Evolutionary conservation across 2,888 invertebrate species (phyloP).

Genomic region (Nephrotoma guestfalica): DNA sequence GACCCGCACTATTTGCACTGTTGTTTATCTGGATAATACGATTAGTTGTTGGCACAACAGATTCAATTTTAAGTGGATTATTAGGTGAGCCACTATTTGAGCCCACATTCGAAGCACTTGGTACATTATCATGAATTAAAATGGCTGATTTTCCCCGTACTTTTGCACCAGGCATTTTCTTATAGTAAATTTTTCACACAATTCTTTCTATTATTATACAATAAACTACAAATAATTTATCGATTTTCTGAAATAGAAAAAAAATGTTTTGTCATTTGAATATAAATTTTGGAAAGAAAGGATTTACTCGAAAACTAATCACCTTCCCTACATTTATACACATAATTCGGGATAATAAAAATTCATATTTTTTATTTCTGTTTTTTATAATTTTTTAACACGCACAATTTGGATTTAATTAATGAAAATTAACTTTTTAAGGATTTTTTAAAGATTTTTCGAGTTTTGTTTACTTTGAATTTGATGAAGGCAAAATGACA

Average conservation of each 20-base stretch:
- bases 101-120: background rate
- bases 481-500: background rate
- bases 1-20: background rate
- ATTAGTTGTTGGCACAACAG: slow-evolving; percentile 31
- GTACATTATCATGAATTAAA: background rate
- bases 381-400: background rate
- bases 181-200: background rate
- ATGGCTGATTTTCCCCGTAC: slow-evolving; percentile 23
- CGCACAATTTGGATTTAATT: background rate
- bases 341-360: background rate
- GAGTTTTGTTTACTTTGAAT: background rate
- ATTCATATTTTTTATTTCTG: background rate
- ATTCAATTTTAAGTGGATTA: slow-evolving; percentile 32
- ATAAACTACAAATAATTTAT: background rate
- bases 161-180: slow-evolving; percentile 22
- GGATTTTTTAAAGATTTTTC: background rate
- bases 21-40: slow-evolving; percentile 20
- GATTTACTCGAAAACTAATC: background rate
- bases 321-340: background rate
- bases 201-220: background rate
- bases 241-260: background rate
- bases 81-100: background rate
- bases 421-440: background rate
- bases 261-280: background rate
- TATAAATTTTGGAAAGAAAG: background rate